Base-by-base conservation (phyloP, 2,113 vertebrate species). In the Hoplias malabaricus region DNA sequence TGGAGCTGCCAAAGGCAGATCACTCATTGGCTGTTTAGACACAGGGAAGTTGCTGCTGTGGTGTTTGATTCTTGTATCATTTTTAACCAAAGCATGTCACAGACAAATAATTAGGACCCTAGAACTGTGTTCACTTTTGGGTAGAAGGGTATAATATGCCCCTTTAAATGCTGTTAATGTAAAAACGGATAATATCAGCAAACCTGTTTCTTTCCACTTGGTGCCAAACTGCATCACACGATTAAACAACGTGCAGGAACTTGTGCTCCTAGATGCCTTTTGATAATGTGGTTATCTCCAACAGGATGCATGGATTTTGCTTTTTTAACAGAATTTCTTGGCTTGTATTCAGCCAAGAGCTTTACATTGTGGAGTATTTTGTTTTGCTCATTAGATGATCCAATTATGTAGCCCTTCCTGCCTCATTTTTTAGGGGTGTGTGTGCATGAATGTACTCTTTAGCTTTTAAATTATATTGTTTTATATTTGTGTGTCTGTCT, bases 301-400 rank as follows among this genome's bases (percentile, higher is more conserved):
- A 19, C 59, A 43, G 29, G 29, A 75, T 25, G 1, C 54, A 43
- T 14, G 38, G 46, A 36, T 43, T 70, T n/a, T n/a, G n/a, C 29
- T 43, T 31, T 42, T 62, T 68, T 42, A 23, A 50, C 34, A 11
- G 33, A 27, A 54, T 54, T 56, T 29, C n/a, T 27, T 62, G 27
- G 40, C 23, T 73, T 29, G 36, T 34, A 54, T 77, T 40, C 50
- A 66, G 27, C 21, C 16, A 16, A 8, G 21, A 31, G 29, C 23
- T 19, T 61, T 61, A 29, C 13, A 31, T 59, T 73, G 42, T 42
- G 21, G 23, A 43, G 34, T 68, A 43, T 77, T 43, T 68, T 23
- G 59, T 27, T 40, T 8, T 23, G 62, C 34, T 62, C 40, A 11
- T 11, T n/a, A 73, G 69, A 73, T 73, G 70, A 73, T 77, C 31